Percentiles rank a stretch among this genome's conserved stretches.
Evolutionary conservation across 2,888 invertebrate genomes (phyloP).

Genomic region (Monopis laevigella): DNA sequence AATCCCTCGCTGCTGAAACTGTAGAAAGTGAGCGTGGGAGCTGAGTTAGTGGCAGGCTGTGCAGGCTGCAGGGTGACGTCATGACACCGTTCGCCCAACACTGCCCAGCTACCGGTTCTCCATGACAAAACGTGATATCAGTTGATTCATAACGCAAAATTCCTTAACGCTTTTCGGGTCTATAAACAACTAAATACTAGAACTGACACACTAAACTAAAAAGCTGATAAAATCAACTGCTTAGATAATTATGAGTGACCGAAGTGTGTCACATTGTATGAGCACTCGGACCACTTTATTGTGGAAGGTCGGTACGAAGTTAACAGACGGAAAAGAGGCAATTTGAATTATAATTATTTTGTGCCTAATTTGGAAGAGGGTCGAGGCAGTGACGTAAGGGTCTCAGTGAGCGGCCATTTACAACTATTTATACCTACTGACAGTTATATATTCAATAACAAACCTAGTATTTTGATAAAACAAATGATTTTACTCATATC

Average conservation of each 20-base stretch:
- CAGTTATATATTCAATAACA: no score
- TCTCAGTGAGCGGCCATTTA: neutral
- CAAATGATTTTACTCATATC: no score
- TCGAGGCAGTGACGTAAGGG: constrained; percentile 17
- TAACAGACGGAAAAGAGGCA: constrained; percentile 29
- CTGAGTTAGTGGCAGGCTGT: constrained; percentile 18
- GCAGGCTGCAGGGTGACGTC: constrained; percentile 16
- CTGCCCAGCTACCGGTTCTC: constrained; percentile 2
- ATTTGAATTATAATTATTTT: constrained; percentile 37
- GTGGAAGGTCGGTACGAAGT: constrained; percentile 16
- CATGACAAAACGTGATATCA: no score
- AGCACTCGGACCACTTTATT: constrained; percentile 5
- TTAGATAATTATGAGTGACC: constrained; percentile 8
- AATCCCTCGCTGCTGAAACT: constrained; percentile 15
- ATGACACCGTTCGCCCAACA: constrained; percentile 3
- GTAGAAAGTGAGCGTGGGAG: constrained; percentile 53
- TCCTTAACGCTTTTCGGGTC: no score
- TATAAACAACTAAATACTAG: no score
- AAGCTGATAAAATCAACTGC: no score
- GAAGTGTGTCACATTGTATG: constrained; percentile 7
- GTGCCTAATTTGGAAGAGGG: constrained; percentile 32
- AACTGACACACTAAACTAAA: no score
- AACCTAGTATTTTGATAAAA: no score
- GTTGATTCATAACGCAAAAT: no score
- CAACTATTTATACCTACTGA: no score